Conservation (phyloP, 2,797 vertebrate genomes). For the Ceyx erithaca region DNA sequence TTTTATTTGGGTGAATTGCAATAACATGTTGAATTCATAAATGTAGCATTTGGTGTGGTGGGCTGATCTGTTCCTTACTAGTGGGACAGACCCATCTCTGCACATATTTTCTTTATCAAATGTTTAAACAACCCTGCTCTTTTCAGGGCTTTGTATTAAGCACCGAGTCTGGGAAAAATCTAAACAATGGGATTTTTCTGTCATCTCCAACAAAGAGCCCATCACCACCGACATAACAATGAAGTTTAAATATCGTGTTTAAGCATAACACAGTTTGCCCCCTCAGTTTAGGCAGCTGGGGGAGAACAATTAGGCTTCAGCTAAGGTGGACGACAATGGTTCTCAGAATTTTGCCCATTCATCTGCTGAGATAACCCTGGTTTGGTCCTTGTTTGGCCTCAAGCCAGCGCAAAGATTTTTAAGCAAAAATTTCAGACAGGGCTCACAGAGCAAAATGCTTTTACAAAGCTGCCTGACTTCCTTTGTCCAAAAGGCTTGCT, state of each 20-base stretch:
- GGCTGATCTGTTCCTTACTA: background rate
- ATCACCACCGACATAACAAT: constrained; percentile 16
- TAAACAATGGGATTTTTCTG: constrained; percentile 62
- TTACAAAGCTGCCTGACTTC: background rate
- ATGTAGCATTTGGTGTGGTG: background rate
- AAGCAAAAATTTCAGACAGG: background rate
- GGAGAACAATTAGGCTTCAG: background rate
- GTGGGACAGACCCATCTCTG: background rate
- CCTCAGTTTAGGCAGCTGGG: constrained; percentile 24
- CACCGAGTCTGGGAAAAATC: constrained; percentile 36
- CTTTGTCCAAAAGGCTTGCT: background rate
- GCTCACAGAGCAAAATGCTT: background rate
- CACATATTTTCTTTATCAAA: constrained; percentile 29
- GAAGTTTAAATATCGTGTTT: constrained; percentile 24
- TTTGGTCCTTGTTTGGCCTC: background rate
- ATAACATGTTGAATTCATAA: background rate
- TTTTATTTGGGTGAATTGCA: background rate
- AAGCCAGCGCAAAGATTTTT: background rate
- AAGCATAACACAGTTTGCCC: constrained; percentile 19
- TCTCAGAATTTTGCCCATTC: background rate
- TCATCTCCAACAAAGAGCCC: constrained; percentile 47
- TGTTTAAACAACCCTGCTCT: constrained; percentile 35
- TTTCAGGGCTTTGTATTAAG: constrained; percentile 13
- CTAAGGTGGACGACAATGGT: background rate
- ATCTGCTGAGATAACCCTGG: background rate